Evolutionary conservation across 2,888 invertebrate genomes (phyloP).

Genomic region (Thecocarcelia acutangulata): DNA sequence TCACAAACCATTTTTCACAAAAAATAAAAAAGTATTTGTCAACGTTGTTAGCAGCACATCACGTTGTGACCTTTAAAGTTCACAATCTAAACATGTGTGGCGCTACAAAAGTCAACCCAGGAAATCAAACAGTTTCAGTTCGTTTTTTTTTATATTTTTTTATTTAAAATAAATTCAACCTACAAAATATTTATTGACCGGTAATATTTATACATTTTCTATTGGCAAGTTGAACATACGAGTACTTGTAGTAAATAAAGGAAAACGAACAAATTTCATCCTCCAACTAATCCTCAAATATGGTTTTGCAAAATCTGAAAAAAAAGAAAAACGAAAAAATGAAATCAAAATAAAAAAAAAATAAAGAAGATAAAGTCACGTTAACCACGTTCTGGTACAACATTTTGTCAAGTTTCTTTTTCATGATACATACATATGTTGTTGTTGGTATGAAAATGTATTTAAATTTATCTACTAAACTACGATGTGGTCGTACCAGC

Average conservation of each 20-base stretch:
- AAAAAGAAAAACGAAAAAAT: constrained; percentile 7
- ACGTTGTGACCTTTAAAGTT: constrained; percentile 71
- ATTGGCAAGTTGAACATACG: constrained; percentile 7
- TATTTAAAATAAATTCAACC: constrained; percentile 45
- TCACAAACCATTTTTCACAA: constrained; percentile 6
- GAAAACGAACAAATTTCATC: constrained; percentile 9
- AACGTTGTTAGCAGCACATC: constrained; percentile 67
- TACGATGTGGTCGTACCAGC: too few relatives aligned
- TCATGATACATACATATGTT: too few relatives aligned
- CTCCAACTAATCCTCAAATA: constrained; percentile 47
- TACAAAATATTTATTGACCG: constrained; percentile 59
- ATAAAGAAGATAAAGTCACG: constrained; percentile 75
- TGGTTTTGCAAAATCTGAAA: constrained; percentile 26
- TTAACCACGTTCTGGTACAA: constrained; percentile 79
- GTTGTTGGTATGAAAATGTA: too few relatives aligned
- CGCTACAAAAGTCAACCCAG: constrained; percentile 47
- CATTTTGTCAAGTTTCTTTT: constrained; percentile 78
- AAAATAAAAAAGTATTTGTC: constrained; percentile 16
- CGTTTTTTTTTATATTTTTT: constrained; percentile 10
- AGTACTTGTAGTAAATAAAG: not conserved
- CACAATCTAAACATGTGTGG: constrained; percentile 67
- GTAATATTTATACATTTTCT: constrained; percentile 9
- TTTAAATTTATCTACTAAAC: too few relatives aligned
- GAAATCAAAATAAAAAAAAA: constrained; percentile 53
- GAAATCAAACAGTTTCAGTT: constrained; percentile 1